Evolutionary conservation across 1,140 invertebrate species (phyloP).

Genomic region (Paralvinella palmiformis): DNA sequence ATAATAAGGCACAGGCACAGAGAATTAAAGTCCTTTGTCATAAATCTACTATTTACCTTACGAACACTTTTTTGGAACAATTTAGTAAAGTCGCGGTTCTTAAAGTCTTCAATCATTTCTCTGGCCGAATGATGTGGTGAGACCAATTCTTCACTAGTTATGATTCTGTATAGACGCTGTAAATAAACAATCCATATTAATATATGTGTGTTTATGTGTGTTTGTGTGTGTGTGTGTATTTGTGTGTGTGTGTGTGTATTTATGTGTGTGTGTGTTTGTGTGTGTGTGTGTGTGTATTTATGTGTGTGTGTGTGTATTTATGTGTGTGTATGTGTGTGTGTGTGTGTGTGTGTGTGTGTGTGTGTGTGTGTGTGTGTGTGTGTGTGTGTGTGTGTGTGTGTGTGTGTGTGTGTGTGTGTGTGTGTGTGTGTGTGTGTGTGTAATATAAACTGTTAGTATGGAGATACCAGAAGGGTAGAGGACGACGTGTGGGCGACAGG

Average conservation of each 20-base stretch:
- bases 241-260: background rate
- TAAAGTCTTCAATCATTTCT: slow-evolving; percentile 79
- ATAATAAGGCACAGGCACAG: too few relatives aligned
- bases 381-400: background rate
- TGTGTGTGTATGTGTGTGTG: background rate
- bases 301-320: background rate
- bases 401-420: background rate
- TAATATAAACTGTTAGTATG: too few relatives aligned
- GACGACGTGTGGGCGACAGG: too few relatives aligned
- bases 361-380: background rate
- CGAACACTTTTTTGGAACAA: slow-evolving; percentile 89
- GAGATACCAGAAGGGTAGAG: too few relatives aligned
- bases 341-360: background rate
- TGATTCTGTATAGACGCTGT: slow-evolving; percentile 87
- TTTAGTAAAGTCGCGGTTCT: slow-evolving; percentile 83
- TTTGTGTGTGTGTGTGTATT: too few relatives aligned
- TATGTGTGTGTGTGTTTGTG: background rate
- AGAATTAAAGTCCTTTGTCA: too few relatives aligned
- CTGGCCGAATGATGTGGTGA: slow-evolving; percentile 87
- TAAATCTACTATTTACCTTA: too few relatives aligned
- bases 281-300: background rate
- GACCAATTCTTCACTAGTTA: slow-evolving; percentile 85
- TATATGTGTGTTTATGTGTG: too few relatives aligned
- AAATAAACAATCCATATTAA: too few relatives aligned
- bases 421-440: background rate